phyloP scores from a whole-genome alignment of 2,113 vertebrate genomes.

The Pyxicephalus adspersus region DNA sequence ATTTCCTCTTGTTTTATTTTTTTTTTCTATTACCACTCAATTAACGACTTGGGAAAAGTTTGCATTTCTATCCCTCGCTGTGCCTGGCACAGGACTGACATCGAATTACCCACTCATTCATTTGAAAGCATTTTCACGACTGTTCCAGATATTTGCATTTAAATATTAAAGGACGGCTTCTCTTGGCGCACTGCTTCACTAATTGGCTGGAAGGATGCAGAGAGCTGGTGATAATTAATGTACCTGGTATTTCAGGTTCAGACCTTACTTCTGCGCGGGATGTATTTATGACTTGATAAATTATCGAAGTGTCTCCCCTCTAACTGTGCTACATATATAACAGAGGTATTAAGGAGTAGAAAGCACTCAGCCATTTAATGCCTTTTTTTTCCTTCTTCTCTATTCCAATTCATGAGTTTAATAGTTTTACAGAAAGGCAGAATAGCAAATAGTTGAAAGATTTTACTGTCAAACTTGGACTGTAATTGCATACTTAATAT shows the following conservation, averaged over 20 bases:
- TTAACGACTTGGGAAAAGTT: conserved; percentile 26
- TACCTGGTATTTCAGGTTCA: conserved; percentile 47
- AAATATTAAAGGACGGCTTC: conserved; percentile 23
- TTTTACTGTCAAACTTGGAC: conserved; percentile 26
- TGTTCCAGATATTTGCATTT: conserved; percentile 18
- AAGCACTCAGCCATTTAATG: conserved; percentile 29
- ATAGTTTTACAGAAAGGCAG: background rate
- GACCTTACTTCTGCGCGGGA: background rate
- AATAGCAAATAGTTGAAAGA: conserved; percentile 18
- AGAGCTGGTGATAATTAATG: conserved; percentile 37
- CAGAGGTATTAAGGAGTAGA: conserved; percentile 9
- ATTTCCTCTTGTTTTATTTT: conserved; percentile 23
- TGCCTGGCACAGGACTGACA: background rate
- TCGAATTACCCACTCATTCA: conserved; percentile 36
- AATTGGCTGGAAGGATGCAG: conserved; percentile 38
- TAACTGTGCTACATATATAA: conserved; percentile 10
- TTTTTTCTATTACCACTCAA: conserved; percentile 14
- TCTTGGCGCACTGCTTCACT: background rate
- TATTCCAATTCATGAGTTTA: conserved; percentile 13
- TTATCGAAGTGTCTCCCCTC: conserved; percentile 4
- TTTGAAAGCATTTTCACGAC: conserved; percentile 24
- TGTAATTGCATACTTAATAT: conserved; percentile 38
- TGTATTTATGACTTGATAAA: conserved; percentile 46
- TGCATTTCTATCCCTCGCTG: background rate
- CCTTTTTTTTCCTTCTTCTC: background rate